Percentiles rank a stretch among this genome's conserved stretches.
These are phyloP conservation scores for Sarcoramphus papa DNA, from an alignment of 2,797 vertebrate species.

Conservation along the genomic window DNA sequence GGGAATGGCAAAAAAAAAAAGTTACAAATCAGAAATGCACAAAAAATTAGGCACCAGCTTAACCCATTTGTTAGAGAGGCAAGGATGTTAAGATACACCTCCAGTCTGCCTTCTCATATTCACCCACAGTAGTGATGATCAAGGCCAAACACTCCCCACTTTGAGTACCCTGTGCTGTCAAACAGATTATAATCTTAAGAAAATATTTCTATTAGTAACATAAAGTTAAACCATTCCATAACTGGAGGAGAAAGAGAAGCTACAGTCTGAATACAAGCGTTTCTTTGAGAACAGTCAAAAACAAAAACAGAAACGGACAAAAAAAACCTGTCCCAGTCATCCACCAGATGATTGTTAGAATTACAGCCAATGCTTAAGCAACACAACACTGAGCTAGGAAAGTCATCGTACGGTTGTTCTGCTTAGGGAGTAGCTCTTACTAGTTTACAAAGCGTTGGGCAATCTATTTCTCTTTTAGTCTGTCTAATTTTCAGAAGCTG, in stretches of 20 bases:
- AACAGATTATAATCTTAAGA: not conserved
- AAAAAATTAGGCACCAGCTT: slow-evolving; percentile 13
- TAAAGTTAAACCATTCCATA: not conserved
- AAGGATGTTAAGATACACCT: not conserved
- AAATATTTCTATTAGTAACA: slow-evolving; percentile 18
- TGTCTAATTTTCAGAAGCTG: slow-evolving; percentile 45
- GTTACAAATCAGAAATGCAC: slow-evolving; percentile 29
- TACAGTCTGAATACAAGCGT: not conserved
- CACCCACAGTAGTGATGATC: not conserved
- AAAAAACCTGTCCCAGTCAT: not conserved
- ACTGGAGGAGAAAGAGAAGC: slow-evolving; percentile 14
- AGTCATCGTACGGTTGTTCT: not conserved
- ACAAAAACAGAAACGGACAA: not conserved
- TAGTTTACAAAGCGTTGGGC: not conserved
- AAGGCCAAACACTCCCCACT: not conserved
- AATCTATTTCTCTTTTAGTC: not conserved
- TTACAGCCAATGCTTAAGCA: slow-evolving; percentile 25
- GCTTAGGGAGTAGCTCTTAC: slow-evolving; percentile 16
- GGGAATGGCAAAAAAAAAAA: not conserved
- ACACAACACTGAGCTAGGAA: slow-evolving; percentile 15
- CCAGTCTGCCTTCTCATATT: not conserved
- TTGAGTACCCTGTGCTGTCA: not conserved
- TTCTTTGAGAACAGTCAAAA: slow-evolving; percentile 21
- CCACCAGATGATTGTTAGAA: slow-evolving; percentile 27
- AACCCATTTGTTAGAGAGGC: not conserved